Base-by-base conservation (phyloP, 2,888 invertebrate genomes). In the Fissipunctia ypsillon region DNA sequence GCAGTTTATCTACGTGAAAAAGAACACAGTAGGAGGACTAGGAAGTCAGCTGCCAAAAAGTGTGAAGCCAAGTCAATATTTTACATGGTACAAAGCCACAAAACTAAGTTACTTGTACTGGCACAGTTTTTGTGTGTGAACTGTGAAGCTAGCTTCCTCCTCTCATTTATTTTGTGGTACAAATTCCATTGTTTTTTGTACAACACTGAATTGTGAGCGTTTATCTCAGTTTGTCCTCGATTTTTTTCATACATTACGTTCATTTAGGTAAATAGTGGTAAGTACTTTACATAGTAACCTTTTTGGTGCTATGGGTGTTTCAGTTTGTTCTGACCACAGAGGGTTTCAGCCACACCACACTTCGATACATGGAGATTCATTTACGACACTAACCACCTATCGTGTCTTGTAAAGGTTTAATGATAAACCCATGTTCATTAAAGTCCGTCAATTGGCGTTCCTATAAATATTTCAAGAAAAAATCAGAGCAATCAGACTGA, bases 111-210 rank as follows among this genome's bases (percentile, higher is more conserved):
- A 50, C 70, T 73, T 68, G 77, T 65, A 76, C 67, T 56, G 69
- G 50, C 57, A 60, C 54, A 83, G 78, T 78, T 85, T 85, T 85
- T 83, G 70, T 83, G 43, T 43, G 65, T 61, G 61, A 69, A 71
- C 67, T 63, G 35, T 52, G 69, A 41, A 68, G 48, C 50, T 57
- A 50, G 75, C 56, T 80, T 80, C 71, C 67, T 72, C 54, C 35
- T 61, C 61, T 38, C 68, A 82, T 85, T 73, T 63, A 56, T 75
- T 82, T 70, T 66, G 60, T 64, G 38, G 64, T 63, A 73, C 64
- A 31, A 68, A 69, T 73, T 83, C 80, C 75, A 80, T 88, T 88
- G 84, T 84, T 85, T 89, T 87, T 87, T 83, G 88, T 86, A 84
- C 76, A 75, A 80, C 78, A 56, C 79, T 77, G 78, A 84, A 84